phyloP scores from a whole-genome alignment of 1,140 invertebrate species.

The Diorhabda sublineata region DNA sequence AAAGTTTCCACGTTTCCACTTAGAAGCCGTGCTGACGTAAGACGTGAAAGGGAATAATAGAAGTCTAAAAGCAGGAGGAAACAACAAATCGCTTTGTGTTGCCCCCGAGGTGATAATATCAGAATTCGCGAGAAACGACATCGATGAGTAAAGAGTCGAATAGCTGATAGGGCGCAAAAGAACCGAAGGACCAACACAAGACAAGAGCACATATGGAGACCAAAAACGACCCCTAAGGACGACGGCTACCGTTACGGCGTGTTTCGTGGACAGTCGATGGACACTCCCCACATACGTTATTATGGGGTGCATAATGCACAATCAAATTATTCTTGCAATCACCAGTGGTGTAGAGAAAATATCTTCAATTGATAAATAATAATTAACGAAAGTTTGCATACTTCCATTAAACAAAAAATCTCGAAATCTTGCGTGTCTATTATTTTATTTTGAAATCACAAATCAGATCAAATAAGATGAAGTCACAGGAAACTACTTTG shows the following conservation, averaged over 20 bases:
- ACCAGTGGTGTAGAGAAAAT: constrained; percentile 1
- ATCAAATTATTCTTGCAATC: constrained; percentile 11
- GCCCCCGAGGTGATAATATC: constrained; percentile 6
- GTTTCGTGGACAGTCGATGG: constrained; percentile 9
- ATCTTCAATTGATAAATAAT: too few species aligned
- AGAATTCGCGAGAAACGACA: constrained; percentile 8
- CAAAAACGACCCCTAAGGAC: constrained; percentile 13
- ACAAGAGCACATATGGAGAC: constrained; percentile 11
- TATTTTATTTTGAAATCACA: too few species aligned
- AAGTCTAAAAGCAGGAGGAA: not conserved
- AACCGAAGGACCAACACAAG: constrained; percentile 3
- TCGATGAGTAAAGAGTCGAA: constrained; percentile 12
- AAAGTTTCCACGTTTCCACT: too few species aligned
- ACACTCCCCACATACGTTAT: constrained; percentile 5
- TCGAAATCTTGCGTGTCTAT: too few species aligned
- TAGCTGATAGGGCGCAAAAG: constrained; percentile 13
- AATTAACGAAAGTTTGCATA: too few species aligned
- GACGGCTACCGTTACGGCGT: not conserved
- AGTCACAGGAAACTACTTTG: too few species aligned
- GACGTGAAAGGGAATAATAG: too few species aligned
- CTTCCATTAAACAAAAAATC: too few species aligned
- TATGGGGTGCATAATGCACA: constrained; percentile 15
- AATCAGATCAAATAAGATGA: too few species aligned
- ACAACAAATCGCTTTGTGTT: not conserved
- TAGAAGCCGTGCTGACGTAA: too few species aligned